Evolutionary conservation across 2,888 invertebrate genomes (phyloP), one percentile per base, ranked within the genome.

Genomic region (Leucoma salicis): DNA sequence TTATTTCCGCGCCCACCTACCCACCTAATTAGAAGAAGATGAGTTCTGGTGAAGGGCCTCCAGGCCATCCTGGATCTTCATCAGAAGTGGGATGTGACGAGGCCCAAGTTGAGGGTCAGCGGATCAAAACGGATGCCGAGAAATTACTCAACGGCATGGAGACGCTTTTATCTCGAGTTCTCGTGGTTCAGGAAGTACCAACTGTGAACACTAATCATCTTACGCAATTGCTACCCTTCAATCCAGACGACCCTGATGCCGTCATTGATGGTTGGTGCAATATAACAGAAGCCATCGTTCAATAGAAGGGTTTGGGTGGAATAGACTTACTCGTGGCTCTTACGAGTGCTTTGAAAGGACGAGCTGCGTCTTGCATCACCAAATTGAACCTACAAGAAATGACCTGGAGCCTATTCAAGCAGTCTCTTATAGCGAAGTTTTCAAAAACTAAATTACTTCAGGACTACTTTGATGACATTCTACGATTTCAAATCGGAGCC

Each of bases 351-450:
- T 8, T 21, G 8, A 21, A 21, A 8, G 21, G 21, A 21, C 21
- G 21, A 8, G 21, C 21, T 8, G 21, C 21, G 5, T 4, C 21
- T 4, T 21, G 21, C 27, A 11, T 63, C 0, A 58, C 58, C n/a
- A 52, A 55, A 31, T 6, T 64, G 18, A 42, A 49, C 8, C 13
- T 46, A 0, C n/a, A 45, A 0, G 31, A 52, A 14, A 18, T 63
- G 1, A 38, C 45, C 1, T 61, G 57, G 36, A 7, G 4, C 3
- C 8, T 6, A 3, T n/a, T 46, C 0, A 44, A 41, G 36, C 31
- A 48, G 15, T 7, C 27, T 2, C 15, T 45, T n/a, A 8, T 44
- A 41, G 52, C 55, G 0, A 58, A 21, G 35, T 60, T 62, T 44
- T 25, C 21, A 1, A 49, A 35, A 25, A 54, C 57, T 1, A 62